A percentile compares a stretch with the other conserved stretches of the same genome.
Conservation (phyloP, 2,113 vertebrate species). For the Copsychus sechellarum region DNA sequence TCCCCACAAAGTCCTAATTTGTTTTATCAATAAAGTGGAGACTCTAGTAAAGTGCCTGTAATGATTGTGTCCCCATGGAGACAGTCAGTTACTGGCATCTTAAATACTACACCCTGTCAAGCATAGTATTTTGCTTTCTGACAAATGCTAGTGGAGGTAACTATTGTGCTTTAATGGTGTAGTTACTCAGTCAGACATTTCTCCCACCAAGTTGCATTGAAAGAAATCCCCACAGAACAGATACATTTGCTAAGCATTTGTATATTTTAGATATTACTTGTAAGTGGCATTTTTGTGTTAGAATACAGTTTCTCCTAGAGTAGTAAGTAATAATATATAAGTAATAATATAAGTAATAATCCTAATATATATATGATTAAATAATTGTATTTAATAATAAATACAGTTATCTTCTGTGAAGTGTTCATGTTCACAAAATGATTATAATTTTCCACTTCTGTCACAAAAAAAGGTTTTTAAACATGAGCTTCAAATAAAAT, state of each 20-base stretch:
- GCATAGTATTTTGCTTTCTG: neutral
- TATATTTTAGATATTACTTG: neutral
- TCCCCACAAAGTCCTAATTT: neutral
- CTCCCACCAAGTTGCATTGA: accelerated
- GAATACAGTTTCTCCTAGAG: neutral
- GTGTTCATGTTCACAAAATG: neutral
- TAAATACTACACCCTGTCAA: neutral
- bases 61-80: neutral
- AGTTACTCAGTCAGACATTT: neutral
- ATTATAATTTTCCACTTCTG: neutral
- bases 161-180: neutral
- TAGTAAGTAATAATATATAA: neutral
- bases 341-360: neutral
- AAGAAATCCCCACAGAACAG: neutral
- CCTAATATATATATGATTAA: neutral
- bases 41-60: neutral
- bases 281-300: neutral
- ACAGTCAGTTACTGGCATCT: neutral
- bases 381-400: neutral
- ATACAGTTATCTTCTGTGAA: neutral
- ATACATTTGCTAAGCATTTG: neutral
- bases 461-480: neutral
- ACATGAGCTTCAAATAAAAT: neutral
- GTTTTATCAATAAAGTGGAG: neutral
- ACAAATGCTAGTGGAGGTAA: neutral